Conservation (phyloP, 2,888 invertebrate genomes). For the Drosophila vallismaia region DNA sequence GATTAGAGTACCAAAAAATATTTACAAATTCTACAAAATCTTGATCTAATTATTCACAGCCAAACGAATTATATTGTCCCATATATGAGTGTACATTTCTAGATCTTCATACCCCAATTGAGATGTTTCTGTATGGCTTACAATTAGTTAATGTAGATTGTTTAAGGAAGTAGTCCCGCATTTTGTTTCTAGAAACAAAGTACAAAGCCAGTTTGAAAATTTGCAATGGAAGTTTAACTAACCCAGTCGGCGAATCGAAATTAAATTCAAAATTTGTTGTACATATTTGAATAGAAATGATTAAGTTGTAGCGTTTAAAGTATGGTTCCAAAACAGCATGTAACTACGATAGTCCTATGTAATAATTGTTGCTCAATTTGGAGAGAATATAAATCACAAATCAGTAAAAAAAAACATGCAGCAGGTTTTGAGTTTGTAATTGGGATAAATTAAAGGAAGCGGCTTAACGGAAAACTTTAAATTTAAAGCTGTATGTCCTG, state of each 20-base stretch:
- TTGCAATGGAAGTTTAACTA: conserved; percentile 11
- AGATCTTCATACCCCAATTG: conserved; percentile 23
- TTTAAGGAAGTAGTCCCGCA: conserved; percentile 15
- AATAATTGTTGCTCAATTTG: conserved; percentile 56
- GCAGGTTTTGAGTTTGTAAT: neutral
- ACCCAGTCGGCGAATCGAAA: conserved; percentile 36
- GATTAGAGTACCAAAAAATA: no score
- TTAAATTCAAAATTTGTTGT: conserved; percentile 46
- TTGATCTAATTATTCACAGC: neutral
- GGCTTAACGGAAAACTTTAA: neutral
- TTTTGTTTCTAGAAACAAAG: conserved; percentile 47
- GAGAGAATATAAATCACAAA: conserved; percentile 45
- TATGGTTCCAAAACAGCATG: conserved; percentile 28
- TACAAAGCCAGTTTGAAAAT: conserved; percentile 49
- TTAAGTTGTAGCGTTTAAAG: conserved; percentile 45
- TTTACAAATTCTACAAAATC: no score
- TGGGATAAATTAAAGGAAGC: neutral
- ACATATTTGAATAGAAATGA: conserved; percentile 48
- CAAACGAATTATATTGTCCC: conserved; percentile 7
- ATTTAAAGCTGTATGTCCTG: conserved; percentile 15
- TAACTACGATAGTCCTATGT: conserved; percentile 42
- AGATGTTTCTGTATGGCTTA: conserved; percentile 32
- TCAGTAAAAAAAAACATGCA: neutral
- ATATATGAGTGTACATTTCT: conserved; percentile 28
- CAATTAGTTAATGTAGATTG: conserved; percentile 39